These are phyloP conservation scores for Drosophila kepulauana DNA, from an alignment of 1,140 invertebrate species.

Conservation along the genomic window DNA sequence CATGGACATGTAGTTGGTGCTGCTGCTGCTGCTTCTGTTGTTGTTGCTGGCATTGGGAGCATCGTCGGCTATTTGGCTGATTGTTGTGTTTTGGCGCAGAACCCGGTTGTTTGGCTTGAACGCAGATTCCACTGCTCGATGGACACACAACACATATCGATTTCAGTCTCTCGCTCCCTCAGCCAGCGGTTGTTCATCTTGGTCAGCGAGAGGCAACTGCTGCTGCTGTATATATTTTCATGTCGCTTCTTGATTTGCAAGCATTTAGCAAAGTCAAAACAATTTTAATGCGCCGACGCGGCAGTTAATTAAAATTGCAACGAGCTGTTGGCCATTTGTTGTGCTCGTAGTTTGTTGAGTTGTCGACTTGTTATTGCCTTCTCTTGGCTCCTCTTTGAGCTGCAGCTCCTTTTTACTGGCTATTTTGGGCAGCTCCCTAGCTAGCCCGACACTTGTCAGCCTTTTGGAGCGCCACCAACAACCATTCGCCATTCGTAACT, in stretches of 20 bases:
- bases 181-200: slow-evolving; percentile 28
- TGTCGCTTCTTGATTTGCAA: slow-evolving; percentile 80
- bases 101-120: slow-evolving; percentile 18
- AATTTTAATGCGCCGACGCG: slow-evolving; percentile 80
- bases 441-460: slow-evolving; percentile 47
- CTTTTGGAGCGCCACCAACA: slow-evolving; percentile 46
- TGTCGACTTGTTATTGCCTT: slow-evolving; percentile 4
- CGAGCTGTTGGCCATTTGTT: slow-evolving; percentile 64
- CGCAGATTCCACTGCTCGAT: slow-evolving; percentile 19
- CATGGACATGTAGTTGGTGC: slow-evolving; percentile 17
- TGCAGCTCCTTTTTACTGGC: slow-evolving; percentile 15
- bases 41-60: slow-evolving; percentile 44
- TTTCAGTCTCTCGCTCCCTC: slow-evolving; percentile 59
- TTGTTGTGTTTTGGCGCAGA: slow-evolving; percentile 71
- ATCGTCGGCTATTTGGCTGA: slow-evolving; percentile 66
- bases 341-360: slow-evolving; percentile 15
- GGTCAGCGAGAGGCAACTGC: slow-evolving; percentile 16
- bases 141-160: slow-evolving; percentile 60
- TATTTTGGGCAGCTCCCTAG: slow-evolving; percentile 20
- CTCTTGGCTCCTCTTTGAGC: slow-evolving; percentile 3
- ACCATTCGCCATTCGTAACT: background rate
- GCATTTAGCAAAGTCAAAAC: slow-evolving; percentile 84
- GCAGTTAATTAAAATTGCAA: slow-evolving; percentile 83
- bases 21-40: background rate
- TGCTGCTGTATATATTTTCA: slow-evolving; percentile 76